A percentile compares a stretch with the other conserved stretches of the same genome.
These are phyloP conservation scores for Panthera leo DNA, from an alignment of 2,113 vertebrate genomes.

Conservation along the genomic window DNA sequence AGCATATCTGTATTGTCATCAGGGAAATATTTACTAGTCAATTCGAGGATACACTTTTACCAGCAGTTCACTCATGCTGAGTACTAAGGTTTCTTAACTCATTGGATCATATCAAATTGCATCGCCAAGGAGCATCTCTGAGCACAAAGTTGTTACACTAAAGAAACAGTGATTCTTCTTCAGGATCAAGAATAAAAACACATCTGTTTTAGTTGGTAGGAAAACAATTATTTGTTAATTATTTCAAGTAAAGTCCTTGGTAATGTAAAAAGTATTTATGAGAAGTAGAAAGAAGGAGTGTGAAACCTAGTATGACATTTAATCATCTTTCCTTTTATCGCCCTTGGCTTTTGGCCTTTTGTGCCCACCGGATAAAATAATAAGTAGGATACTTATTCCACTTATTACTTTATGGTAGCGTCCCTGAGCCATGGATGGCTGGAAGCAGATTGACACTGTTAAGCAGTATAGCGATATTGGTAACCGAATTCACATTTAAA, in stretches of 20 bases:
- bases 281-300: background rate
- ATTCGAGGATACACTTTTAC: background rate
- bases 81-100: background rate
- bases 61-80: constrained; percentile 2
- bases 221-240: background rate
- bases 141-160: background rate
- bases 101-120: background rate
- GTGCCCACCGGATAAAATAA: background rate
- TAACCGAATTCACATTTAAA: background rate
- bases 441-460: background rate
- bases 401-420: background rate
- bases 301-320: background rate
- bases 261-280: background rate
- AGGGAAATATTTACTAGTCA: background rate
- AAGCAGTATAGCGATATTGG: background rate
- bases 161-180: background rate
- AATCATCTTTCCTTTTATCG: background rate
- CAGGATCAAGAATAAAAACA: background rate
- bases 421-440: background rate
- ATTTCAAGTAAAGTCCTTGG: background rate
- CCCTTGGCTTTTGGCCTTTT: background rate
- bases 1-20: background rate
- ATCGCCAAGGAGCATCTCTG: background rate
- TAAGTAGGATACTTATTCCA: background rate
- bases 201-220: background rate